phyloP scores from a whole-genome alignment of 1,140 invertebrate species.

The Anastatus disparis region DNA sequence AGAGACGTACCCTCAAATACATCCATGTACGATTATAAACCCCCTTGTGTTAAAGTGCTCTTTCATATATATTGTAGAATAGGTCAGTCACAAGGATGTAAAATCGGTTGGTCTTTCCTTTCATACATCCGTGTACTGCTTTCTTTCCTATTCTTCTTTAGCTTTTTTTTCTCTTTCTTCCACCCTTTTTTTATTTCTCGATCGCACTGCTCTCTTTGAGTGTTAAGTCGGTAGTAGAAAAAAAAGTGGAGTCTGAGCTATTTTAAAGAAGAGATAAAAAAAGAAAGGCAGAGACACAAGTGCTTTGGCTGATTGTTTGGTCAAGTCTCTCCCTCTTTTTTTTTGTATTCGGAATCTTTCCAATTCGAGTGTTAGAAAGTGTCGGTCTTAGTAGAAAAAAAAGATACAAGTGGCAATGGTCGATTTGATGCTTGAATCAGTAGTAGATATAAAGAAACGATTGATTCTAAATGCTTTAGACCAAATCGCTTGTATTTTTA shows the following conservation, averaged over 20 bases:
- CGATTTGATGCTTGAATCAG: too few species aligned
- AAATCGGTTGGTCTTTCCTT: background rate
- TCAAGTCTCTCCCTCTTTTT: slow-evolving; percentile 31
- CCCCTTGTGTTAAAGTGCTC: too few species aligned
- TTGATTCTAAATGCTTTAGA: too few species aligned
- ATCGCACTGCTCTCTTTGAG: background rate
- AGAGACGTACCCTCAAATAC: too few species aligned
- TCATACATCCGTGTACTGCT: background rate
- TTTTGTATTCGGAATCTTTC: too few species aligned
- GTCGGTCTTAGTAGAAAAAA: too few species aligned
- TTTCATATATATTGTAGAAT: background rate
- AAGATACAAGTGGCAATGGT: too few species aligned
- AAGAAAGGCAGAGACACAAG: background rate
- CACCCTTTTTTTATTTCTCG: background rate
- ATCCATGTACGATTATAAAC: too few species aligned
- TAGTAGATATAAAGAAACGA: too few species aligned
- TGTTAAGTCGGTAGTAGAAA: background rate
- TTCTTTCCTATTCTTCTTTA: too few species aligned
- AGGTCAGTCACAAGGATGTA: background rate
- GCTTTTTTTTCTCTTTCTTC: background rate
- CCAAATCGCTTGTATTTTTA: too few species aligned
- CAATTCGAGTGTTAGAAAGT: too few species aligned
- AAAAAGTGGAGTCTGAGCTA: background rate
- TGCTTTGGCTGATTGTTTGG: slow-evolving; percentile 22
- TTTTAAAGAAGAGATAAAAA: background rate